Base-by-base conservation (phyloP, 2,888 invertebrate genomes). In the Torymus aiolomorphi region DNA sequence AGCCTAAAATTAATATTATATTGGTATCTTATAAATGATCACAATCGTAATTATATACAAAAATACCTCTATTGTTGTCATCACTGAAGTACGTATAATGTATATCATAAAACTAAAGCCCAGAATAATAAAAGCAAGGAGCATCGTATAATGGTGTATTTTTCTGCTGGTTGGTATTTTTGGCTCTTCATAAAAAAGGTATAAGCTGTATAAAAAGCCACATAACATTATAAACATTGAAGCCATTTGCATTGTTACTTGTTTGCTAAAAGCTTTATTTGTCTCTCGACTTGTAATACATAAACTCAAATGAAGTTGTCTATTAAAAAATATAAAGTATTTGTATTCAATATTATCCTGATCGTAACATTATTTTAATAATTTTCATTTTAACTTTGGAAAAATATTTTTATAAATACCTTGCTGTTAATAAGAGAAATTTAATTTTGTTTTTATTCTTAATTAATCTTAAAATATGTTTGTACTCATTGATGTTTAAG, bases 231-330 rank as follows among this genome's bases (percentile, higher is more conserved):
- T n/a, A 54, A 82, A 83, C 18, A 72, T 71, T 4, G 62, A 16
- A 3, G 72, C 78, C 61, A 83, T 76, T n/a, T 72, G 66, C 16
- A 84, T 42, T 24, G 81, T 61, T 20, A 84, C 69, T 67, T 80
- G 82, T 14, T 79, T 52, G 1, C 80, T 82, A 24, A 66, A 84
- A 11, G 69, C 65, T n/a, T 80, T 24, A 49, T 81, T 84, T 10
- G 84, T 24, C 57, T 74, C 70, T 63, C 79, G 82, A 11, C 83
- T 57, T 16, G 81, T 65, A 8, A 56, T 51, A 54, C 83, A 84
- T 5, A 87, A 67, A 4, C 86, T 82, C 14, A 86, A 78, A 63
- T 86, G 86, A 5, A 85, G 67, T 72, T 85, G 85, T 52, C 86
- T 86, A 31, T 31, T 5, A n/a, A 31, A 4, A 31, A 31, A 31